Evolutionary conservation across 2,797 vertebrate species (phyloP).

Genomic region (Lagocephalus sceleratus): DNA sequence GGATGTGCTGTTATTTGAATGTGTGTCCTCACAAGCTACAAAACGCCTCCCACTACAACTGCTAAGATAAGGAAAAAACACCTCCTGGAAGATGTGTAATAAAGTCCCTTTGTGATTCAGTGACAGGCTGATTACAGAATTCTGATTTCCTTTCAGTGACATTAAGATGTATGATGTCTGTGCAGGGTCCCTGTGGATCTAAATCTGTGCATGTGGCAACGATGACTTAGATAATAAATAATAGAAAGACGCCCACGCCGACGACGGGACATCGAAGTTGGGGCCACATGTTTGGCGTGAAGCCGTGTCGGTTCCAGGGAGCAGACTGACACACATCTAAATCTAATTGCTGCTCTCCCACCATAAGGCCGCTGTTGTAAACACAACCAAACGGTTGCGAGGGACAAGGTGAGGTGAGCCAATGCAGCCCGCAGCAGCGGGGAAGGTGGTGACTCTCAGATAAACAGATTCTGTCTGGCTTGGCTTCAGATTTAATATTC

Average conservation of each 20-base stretch:
- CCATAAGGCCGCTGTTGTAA: conserved; percentile 59
- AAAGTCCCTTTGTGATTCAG: too few relatives aligned
- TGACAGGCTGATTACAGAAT: too few relatives aligned
- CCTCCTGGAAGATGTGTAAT: too few relatives aligned
- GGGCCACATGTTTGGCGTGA: conserved; percentile 30
- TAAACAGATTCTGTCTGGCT: conserved; percentile 62
- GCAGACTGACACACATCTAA: conserved; percentile 47
- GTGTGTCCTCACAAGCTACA: too few relatives aligned
- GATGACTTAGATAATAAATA: neutral
- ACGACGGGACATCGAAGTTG: conserved; percentile 18
- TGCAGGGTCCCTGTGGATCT: too few relatives aligned
- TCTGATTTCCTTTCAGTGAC: too few relatives aligned
- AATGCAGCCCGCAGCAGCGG: conserved; percentile 42
- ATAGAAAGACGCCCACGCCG: neutral
- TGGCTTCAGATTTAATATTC: conserved; percentile 61
- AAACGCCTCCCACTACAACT: too few relatives aligned
- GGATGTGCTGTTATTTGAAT: too few relatives aligned
- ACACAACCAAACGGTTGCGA: conserved; percentile 55
- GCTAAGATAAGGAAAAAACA: too few relatives aligned
- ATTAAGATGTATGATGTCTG: too few relatives aligned
- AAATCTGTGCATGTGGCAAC: too few relatives aligned
- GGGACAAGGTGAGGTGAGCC: conserved; percentile 49
- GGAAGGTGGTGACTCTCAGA: conserved; percentile 48
- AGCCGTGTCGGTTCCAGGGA: conserved; percentile 26
- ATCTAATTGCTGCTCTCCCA: conserved; percentile 59